phyloP scores from a whole-genome alignment of 2,888 invertebrate genomes.

The Cheilosia variabilis region DNA sequence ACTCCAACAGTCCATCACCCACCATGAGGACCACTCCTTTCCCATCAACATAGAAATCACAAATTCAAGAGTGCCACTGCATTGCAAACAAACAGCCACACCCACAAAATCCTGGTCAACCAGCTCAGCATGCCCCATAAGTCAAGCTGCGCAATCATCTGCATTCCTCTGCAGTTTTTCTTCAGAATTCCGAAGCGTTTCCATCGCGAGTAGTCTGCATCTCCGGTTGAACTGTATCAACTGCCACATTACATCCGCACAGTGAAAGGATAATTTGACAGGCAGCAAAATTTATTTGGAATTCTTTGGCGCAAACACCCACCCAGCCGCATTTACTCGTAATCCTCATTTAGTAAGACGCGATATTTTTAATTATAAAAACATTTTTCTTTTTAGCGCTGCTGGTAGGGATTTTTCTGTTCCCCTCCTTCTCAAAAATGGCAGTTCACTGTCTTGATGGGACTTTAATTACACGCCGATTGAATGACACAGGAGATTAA shows the following conservation, averaged over 20 bases:
- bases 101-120: slow-evolving; percentile 35
- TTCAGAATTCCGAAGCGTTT: slow-evolving; percentile 28
- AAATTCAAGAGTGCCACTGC: not conserved
- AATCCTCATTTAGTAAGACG: slow-evolving; percentile 59
- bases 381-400: slow-evolving; percentile 62
- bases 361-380: slow-evolving; percentile 75
- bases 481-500: slow-evolving; percentile 77
- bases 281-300: slow-evolving; percentile 64
- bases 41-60: no score
- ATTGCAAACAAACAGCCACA: not conserved
- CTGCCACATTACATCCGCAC: slow-evolving; percentile 24
- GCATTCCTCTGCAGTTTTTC: slow-evolving; percentile 23
- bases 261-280: slow-evolving; percentile 66
- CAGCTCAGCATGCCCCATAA: slow-evolving; percentile 22
- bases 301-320: slow-evolving; percentile 22
- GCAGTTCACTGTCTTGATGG: slow-evolving; percentile 76
- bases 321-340: slow-evolving; percentile 12
- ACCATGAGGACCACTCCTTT: no score
- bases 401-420: slow-evolving; percentile 36
- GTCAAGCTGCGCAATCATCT: slow-evolving; percentile 37
- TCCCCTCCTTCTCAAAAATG: slow-evolving; percentile 57
- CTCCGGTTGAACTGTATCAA: slow-evolving; percentile 5
- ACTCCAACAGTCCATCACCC: no score
- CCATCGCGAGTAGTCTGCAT: slow-evolving; percentile 23
- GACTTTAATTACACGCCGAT: slow-evolving; percentile 79